Percentiles rank a stretch among this genome's conserved stretches.
Evolutionary conservation across 2,113 vertebrate genomes (phyloP).

Genomic region (Ciconia boyciana): DNA sequence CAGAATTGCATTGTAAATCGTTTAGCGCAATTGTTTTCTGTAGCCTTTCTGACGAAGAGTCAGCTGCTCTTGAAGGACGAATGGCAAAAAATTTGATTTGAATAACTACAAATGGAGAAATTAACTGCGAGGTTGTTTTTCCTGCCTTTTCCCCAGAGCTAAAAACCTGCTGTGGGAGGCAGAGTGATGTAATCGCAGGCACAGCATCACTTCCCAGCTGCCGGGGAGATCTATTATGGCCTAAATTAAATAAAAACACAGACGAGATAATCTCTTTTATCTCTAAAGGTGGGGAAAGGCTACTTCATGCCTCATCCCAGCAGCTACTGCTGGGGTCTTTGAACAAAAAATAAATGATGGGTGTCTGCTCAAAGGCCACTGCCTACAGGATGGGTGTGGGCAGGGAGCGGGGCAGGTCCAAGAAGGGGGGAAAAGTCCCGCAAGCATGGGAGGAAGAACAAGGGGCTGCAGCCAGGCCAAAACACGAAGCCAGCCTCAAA

Average conservation of each 20-base stretch:
- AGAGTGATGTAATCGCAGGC: constrained; percentile 68
- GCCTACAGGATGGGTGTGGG: background rate
- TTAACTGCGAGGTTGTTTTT: constrained; percentile 67
- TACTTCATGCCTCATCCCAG: constrained; percentile 52
- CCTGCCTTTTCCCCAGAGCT: constrained; percentile 45
- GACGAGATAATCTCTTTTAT: constrained; percentile 70
- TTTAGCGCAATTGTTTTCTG: constrained; percentile 46
- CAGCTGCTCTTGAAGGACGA: constrained; percentile 62
- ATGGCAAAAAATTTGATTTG: constrained; percentile 70
- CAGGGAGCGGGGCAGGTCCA: background rate
- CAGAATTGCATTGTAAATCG: constrained; percentile 20
- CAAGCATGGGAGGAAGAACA: background rate
- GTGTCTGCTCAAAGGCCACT: background rate
- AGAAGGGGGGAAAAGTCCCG: background rate
- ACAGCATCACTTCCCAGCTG: constrained; percentile 73
- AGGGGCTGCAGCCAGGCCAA: background rate
- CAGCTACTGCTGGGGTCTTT: background rate
- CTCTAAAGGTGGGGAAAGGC: constrained; percentile 65
- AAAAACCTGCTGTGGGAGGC: constrained; percentile 67
- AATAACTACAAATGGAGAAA: constrained; percentile 73
- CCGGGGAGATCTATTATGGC: constrained; percentile 71
- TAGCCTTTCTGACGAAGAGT: constrained; percentile 38
- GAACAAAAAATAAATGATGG: background rate
- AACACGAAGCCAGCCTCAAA: background rate
- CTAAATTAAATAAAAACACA: constrained; percentile 78